Percentiles rank a stretch among this genome's conserved stretches.
phyloP scores from a whole-genome alignment of 2,113 vertebrate genomes.

The Ceuthmochares aereus region DNA sequence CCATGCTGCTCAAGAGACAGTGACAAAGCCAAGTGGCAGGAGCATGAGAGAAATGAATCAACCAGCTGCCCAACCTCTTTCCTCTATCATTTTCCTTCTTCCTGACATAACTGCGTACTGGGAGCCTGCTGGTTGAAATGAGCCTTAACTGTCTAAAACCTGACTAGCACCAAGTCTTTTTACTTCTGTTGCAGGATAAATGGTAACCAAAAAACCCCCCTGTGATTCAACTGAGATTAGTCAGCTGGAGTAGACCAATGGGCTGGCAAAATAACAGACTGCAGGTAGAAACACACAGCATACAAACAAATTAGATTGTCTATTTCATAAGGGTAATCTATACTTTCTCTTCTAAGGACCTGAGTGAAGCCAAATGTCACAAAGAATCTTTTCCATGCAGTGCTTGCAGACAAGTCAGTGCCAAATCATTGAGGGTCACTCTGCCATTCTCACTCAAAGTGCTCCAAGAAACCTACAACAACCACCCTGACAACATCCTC shows the following conservation, averaged over 20 bases:
- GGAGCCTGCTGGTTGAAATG: background rate
- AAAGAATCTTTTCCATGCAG: background rate
- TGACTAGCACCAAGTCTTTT: background rate
- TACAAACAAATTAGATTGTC: background rate
- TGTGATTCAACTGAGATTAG: background rate
- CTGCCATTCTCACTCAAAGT: background rate
- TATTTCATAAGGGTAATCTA: background rate
- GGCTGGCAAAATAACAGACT: conserved; percentile 1
- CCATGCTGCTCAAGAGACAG: background rate
- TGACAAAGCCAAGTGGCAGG: background rate
- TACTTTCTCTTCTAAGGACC: background rate
- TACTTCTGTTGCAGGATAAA: background rate
- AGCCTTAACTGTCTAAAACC: background rate
- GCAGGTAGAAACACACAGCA: conserved; percentile 26
- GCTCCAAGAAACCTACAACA: background rate
- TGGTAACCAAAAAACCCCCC: background rate
- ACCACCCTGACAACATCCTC: background rate
- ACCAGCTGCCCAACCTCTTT: background rate
- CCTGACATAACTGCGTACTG: background rate
- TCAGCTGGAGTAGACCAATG: background rate
- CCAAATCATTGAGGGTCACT: background rate
- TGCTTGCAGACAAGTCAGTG: background rate
- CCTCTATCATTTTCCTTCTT: background rate
- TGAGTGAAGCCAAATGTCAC: background rate
- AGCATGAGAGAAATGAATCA: background rate